Conservation (phyloP, 2,888 invertebrate species). For the Hyles lineata region DNA sequence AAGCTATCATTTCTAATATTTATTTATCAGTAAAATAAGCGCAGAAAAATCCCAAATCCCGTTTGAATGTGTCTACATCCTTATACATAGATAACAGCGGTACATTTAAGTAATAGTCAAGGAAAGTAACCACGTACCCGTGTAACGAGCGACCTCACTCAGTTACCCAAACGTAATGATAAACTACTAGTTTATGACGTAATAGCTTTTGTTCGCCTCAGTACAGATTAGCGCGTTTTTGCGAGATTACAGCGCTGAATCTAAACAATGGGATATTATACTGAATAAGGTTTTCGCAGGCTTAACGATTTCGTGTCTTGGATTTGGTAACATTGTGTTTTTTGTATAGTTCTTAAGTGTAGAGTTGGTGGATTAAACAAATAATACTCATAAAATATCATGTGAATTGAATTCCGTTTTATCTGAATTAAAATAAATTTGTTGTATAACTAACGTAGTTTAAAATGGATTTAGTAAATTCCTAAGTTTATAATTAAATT, state of each 20-base stretch:
- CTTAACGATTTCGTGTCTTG: slow-evolving; percentile 12
- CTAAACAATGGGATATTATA: slow-evolving; percentile 9
- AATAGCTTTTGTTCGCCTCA: slow-evolving; percentile 18
- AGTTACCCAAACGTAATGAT: not conserved
- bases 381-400: too few relatives aligned
- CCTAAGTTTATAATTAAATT: too few relatives aligned
- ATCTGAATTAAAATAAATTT: too few relatives aligned
- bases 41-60: too few relatives aligned
- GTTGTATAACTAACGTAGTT: too few relatives aligned
- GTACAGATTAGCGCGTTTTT: slow-evolving; percentile 9
- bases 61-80: too few relatives aligned
- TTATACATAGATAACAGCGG: not conserved
- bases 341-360: not conserved
- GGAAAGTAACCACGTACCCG: not conserved
- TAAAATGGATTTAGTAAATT: too few relatives aligned
- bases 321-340: not conserved
- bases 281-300: not conserved
- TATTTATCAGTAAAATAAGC: too few relatives aligned
- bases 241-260: not conserved
- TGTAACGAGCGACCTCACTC: slow-evolving; percentile 8
- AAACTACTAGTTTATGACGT: slow-evolving; percentile 5
- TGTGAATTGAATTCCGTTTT: too few relatives aligned
- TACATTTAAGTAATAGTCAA: slow-evolving; percentile 1
- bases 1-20: too few relatives aligned
- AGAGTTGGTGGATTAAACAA: too few relatives aligned